Evolutionary conservation across 2,888 invertebrate species (phyloP), one percentile per base, ranked within the genome.

Genomic region (Euzetes globulus): DNA sequence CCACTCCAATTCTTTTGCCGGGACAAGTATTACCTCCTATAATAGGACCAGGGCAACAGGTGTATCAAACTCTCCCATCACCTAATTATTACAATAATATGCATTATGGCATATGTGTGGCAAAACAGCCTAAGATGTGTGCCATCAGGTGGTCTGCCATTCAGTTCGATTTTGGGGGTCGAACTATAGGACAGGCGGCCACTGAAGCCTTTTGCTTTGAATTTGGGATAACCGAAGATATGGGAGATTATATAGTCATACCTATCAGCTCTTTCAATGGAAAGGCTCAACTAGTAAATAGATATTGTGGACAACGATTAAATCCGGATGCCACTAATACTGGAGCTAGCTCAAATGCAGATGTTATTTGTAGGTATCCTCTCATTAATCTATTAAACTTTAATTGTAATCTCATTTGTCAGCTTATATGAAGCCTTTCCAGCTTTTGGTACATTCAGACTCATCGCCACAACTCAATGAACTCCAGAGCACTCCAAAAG

Each of bases 61-160:
- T 27, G 17, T 47, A n/a, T 33, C 73, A 27, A 9, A 29, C 27
- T n/a, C 70, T 52, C 17, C 25, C 74, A 13, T 37, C 45, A 37
- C 72, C 74, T 33, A 77, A 77, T 58, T 77, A 77, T 63, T 73
- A 74, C 25, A 77, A 76, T 72, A 72, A 76, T 60, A 25, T 77
- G 63, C 73, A 77, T 70, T 77, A 77, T 63, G 77, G 77, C n/a
- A 73, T 77, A 68, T 76, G 76, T 60, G 41, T 77, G 17, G 74
- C 72, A n/a, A 60, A 73, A 52, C 45, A 52, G 27, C 74, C 76
- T 7, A 55, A 71, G 41, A 76, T 70, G 45, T 77, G 77, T 58
- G 77, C 71, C 7, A 76, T 77, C 50, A 37, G 50, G n/a, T 77
- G 74, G 74, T n/a, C 37, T 13, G 74, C 77, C n/a, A 45, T 70